These are phyloP conservation scores for Tenebrio molitor DNA, from an alignment of 1,140 invertebrate species.

Conservation along the genomic window DNA sequence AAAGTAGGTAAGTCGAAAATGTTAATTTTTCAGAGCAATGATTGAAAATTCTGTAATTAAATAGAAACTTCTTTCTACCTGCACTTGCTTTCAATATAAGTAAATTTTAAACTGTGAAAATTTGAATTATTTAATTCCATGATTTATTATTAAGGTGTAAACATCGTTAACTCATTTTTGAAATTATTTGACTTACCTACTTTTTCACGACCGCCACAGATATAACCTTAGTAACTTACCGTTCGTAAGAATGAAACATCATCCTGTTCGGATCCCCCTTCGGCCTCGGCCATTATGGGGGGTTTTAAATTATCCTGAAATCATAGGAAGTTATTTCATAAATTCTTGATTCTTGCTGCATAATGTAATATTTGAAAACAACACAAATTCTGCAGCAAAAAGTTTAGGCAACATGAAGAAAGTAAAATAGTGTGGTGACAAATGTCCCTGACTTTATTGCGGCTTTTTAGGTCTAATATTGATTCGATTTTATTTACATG, in stretches of 20 bases:
- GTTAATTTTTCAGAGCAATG: too few species aligned
- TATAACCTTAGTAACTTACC: slow-evolving; percentile 75
- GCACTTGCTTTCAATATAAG: too few species aligned
- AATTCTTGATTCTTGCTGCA: slow-evolving; percentile 48
- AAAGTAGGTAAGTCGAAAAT: too few species aligned
- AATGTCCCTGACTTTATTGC: slow-evolving; percentile 35
- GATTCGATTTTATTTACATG: slow-evolving; percentile 28
- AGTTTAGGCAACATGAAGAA: slow-evolving; percentile 41
- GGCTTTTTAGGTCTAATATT: slow-evolving; percentile 5
- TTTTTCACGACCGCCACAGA: too few species aligned
- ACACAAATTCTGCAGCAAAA: slow-evolving; percentile 34
- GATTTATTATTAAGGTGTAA: too few species aligned
- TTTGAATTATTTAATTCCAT: too few species aligned
- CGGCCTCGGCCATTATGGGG: slow-evolving; percentile 86
- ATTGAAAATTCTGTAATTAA: too few species aligned
- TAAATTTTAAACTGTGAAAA: too few species aligned
- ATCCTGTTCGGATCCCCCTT: slow-evolving; percentile 96
- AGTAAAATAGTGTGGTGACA: not conserved
- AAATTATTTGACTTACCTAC: too few species aligned
- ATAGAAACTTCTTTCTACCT: too few species aligned
- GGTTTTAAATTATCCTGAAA: slow-evolving; percentile 55
- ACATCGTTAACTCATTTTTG: too few species aligned
- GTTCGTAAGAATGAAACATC: slow-evolving; percentile 98
- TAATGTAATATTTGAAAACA: slow-evolving; percentile 41
- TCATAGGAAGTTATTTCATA: slow-evolving; percentile 45